Evolutionary conservation across 2,797 vertebrate genomes (phyloP), one percentile per base, ranked within the genome.

Genomic region (Sebastes hubbsi): DNA sequence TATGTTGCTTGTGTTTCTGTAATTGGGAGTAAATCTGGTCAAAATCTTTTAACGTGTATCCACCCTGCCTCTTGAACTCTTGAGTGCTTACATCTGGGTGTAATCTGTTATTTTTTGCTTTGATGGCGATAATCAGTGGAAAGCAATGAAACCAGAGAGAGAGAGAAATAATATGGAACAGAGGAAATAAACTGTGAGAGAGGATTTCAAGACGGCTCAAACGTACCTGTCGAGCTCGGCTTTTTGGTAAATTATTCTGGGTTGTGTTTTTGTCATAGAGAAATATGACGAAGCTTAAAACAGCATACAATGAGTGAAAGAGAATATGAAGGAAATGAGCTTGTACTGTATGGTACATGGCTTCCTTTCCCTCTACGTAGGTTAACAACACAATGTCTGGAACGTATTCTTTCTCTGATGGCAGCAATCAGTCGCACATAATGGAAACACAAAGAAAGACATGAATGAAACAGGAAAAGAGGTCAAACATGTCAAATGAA

Each of bases 1-100:
- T 85, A 83, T 87, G 86, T 76, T 91, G 84, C 91, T 92, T 89
- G 78, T 83, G 70, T 89, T 90, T 83, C 84, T 90, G 66, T 89
- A 90, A 93, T 88, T 92, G 81, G 68, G 65, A 84, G 63, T 61
- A 89, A 92, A 88, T 92, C 87, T 88, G 79, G 68, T 89, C 77
- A 70, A 69, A 86, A 78, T 88, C 82, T 81, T 82, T 81, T 83
- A 83, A 85, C 56, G 56, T 85, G 80, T 46, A 34, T 80, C 77
- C 83, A 82, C 68, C 85, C 83, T 42, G 75, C 77, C 68, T 72
- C 62, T 86, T 78, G 80, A 83, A 81, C 79, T 42, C 59, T 54
- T 66, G 82, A 88, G 64, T 67, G 80, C 88, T 77, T 66, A 81
- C 89, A 93, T 88, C 42, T 87, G 90, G 72, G 59, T 78, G 77